Conservation (phyloP, 1,140 invertebrate species). For the Varroa destructor region DNA sequence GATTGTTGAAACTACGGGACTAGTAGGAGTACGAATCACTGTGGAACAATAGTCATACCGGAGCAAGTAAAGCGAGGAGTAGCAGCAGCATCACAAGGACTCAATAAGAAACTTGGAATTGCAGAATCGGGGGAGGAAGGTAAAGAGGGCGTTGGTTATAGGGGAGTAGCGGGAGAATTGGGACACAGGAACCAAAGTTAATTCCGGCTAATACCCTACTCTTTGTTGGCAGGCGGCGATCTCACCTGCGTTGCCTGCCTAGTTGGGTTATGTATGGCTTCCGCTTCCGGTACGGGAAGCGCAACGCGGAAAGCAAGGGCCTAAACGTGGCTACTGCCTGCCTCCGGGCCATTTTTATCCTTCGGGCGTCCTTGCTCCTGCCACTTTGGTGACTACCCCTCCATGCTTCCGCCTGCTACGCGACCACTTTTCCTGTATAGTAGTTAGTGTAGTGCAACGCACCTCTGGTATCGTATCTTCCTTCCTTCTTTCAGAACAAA, state of each 20-base stretch:
- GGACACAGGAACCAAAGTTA: conserved; percentile 14
- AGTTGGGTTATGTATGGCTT: conserved; percentile 26
- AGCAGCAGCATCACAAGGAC: no score
- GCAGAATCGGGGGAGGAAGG: no score
- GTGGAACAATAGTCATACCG: no score
- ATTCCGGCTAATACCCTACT: conserved; percentile 27
- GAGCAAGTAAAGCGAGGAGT: no score
- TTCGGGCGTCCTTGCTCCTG: not conserved
- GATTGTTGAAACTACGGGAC: no score
- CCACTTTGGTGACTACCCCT: not conserved
- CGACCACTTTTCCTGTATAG: not conserved
- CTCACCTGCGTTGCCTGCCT: conserved; percentile 13
- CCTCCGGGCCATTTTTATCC: not conserved
- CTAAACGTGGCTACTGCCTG: not conserved
- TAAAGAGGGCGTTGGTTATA: no score
- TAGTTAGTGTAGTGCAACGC: not conserved
- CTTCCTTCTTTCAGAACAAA: no score
- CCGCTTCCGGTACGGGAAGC: conserved; percentile 4
- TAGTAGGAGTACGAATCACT: no score
- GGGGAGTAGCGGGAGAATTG: no score
- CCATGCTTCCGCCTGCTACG: not conserved
- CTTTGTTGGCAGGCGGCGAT: not conserved
- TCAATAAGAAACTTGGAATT: no score
- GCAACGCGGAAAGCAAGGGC: not conserved
- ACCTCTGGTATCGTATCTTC: no score